Conservation (phyloP, 92 coral and sea anemone genomes). For the Phenganax marumi region DNA sequence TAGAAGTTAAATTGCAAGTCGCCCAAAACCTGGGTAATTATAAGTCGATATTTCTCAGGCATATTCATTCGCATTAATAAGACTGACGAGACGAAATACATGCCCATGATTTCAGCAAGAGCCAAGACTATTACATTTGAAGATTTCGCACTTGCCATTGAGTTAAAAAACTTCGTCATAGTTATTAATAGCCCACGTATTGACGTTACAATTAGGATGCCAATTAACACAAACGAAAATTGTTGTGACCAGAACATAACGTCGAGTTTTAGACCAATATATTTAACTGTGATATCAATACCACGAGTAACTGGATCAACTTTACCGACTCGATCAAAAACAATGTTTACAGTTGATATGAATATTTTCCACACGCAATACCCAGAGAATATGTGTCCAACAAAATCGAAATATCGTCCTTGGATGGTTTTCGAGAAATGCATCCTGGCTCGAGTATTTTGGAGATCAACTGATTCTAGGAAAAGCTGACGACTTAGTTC, state of each 20-base stretch:
- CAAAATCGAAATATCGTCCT: constrained; percentile 93
- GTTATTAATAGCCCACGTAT: constrained; percentile 97
- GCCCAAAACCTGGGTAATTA: constrained; percentile 92
- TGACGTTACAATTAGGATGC: constrained; percentile 91
- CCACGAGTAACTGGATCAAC: constrained; percentile 96
- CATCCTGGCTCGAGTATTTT: constrained; percentile 87
- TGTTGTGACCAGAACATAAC: constrained; percentile 98
- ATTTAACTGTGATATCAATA: constrained; percentile 89
- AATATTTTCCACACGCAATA: constrained; percentile 98
- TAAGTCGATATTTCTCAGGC: constrained; percentile 91
- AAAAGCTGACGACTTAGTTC: constrained; percentile 96
- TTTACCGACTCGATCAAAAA: constrained; percentile 97
- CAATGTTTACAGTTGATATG: constrained; percentile 94
- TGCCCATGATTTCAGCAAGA: constrained; percentile 96
- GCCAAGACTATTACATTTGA: constrained; percentile 87
- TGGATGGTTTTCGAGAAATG: constrained; percentile 93
- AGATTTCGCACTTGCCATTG: constrained; percentile 96
- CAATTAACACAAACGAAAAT: constrained; percentile 82
- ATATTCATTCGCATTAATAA: constrained; percentile 94
- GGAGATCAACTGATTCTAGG: constrained; percentile 89
- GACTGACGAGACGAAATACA: constrained; percentile 98
- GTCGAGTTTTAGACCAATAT: constrained; percentile 85
- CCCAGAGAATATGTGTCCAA: constrained; percentile 95
- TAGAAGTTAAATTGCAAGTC: constrained; percentile 93
- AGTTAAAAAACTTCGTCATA: constrained; percentile 94